Percentiles rank a stretch among this genome's conserved stretches.
phyloP scores from a whole-genome alignment of 2,888 invertebrate species.

The Bellardia bayeri region DNA sequence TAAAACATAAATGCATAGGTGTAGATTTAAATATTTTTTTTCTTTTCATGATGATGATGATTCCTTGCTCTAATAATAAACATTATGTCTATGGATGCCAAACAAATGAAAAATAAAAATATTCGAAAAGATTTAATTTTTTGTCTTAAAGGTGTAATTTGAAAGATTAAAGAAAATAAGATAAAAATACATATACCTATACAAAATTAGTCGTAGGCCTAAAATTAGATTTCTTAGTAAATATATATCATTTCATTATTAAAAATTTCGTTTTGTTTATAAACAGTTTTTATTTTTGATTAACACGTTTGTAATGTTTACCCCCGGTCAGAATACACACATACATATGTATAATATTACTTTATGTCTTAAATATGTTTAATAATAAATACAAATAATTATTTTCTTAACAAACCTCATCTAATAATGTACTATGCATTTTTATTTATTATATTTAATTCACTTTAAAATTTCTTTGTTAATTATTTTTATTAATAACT shows the following conservation, averaged over 20 bases:
- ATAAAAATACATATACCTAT: constrained; percentile 13
- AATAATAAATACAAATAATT: neutral
- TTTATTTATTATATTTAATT: constrained; percentile 66
- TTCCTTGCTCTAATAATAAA: constrained; percentile 68
- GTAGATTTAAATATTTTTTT: constrained; percentile 38
- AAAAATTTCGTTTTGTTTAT: constrained; percentile 33
- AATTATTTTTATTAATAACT: constrained; percentile 33
- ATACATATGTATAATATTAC: neutral
- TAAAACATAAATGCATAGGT: constrained; percentile 7
- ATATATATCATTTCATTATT: constrained; percentile 30
- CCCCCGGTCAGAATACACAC: constrained; percentile 41
- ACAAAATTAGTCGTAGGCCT: constrained; percentile 43
- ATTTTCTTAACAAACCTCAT: constrained; percentile 78
- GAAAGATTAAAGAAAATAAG: constrained; percentile 34
- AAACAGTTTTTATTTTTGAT: constrained; percentile 8
- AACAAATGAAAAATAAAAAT: neutral
- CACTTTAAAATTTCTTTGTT: constrained; percentile 36
- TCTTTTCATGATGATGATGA: constrained; percentile 45
- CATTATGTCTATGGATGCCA: constrained; percentile 37
- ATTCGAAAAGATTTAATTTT: neutral
- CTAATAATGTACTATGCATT: constrained; percentile 82
- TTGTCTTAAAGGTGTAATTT: constrained; percentile 37
- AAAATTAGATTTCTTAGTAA: constrained; percentile 55
- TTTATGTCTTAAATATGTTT: neutral
- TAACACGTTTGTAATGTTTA: constrained; percentile 13